A percentile compares a stretch with the other conserved stretches of the same genome.
phyloP scores from a whole-genome alignment of 2,113 vertebrate species.

The Strigops habroptila region DNA sequence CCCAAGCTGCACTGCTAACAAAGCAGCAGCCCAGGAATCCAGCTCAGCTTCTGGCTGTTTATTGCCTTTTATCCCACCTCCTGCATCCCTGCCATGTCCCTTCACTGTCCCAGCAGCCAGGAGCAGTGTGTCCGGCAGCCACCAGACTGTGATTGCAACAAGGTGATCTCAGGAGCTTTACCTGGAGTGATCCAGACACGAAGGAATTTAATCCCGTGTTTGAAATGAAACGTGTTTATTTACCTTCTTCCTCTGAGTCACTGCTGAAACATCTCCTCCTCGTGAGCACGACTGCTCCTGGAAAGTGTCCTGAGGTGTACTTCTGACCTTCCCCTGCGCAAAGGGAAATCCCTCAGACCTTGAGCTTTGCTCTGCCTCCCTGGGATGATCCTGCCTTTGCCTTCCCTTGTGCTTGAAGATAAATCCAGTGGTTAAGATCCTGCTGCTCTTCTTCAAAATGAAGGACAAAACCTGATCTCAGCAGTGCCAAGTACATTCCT shows the following conservation, averaged over 20 bases:
- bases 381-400: not conserved
- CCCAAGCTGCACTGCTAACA: accelerated
- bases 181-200: slow-evolving; percentile 24
- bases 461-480: not conserved
- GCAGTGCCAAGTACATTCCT: not conserved
- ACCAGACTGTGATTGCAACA: not conserved
- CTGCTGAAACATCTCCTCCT: slow-evolving; percentile 2
- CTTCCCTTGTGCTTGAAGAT: not conserved
- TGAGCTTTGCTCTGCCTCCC: not conserved
- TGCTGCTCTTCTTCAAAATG: not conserved
- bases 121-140: not conserved
- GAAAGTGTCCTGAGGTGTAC: not conserved
- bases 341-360: slow-evolving; percentile 11
- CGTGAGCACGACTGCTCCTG: not conserved
- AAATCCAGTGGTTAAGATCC: not conserved
- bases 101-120: not conserved
- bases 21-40: not conserved
- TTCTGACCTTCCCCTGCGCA: not conserved
- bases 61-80: not conserved
- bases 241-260: slow-evolving; percentile 58
- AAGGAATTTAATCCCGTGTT: slow-evolving; percentile 50
- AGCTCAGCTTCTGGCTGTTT: not conserved
- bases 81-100: not conserved
- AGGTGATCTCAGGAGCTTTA: slow-evolving; percentile 44
- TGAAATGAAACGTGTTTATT: slow-evolving; percentile 41